Base-by-base conservation (phyloP, 2,113 vertebrate species). In the Rousettus leschenaultii region DNA sequence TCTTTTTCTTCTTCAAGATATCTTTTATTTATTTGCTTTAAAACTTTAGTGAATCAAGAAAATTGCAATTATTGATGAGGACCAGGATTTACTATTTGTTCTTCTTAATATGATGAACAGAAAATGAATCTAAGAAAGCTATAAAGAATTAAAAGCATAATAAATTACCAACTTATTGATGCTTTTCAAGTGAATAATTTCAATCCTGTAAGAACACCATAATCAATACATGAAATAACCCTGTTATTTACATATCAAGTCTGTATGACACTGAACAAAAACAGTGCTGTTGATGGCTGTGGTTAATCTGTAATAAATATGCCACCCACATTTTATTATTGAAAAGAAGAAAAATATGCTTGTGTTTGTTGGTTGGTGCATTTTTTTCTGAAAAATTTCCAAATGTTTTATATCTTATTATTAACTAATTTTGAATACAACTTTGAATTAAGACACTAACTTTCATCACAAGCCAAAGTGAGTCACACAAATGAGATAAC, bases 171-270 rank as follows among this genome's bases (percentile, higher is more conserved):
- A 75, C 7, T 43, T 88, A 86, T 15, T 66, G 12, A 82, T 86
- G 87, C 33, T 89, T 78, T 87, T 82, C 45, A 95, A 79, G 63
- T 24, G 74, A 74, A 94, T 89, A 84, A 87, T 97, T 86, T 74
- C 14, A 95, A 90, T 19, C n/a, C 65, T 53, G 65, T 77, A 79
- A 95, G 70, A 74, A 59, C 33, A 94, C 33, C 16, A n/a, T 53
- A 65, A 18, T 79, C 90, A 45, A 59, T 68, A 94, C 33, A 71
- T 77, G 38, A 26, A 74, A 75, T 94, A 94, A 71, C 28, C n/a
- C 68, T 43, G 22, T 86, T 73, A 95, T 91, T 96, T 92, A 92
- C 11, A 87, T 30, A 92, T 87, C 43, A 95, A 77, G 10, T 92
- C 96, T 88, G 16, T 82, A 85, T 94, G 84, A 92, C 68, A 77